phyloP scores from a whole-genome alignment of 2,113 vertebrate species.

The Catharus bicknelli region DNA sequence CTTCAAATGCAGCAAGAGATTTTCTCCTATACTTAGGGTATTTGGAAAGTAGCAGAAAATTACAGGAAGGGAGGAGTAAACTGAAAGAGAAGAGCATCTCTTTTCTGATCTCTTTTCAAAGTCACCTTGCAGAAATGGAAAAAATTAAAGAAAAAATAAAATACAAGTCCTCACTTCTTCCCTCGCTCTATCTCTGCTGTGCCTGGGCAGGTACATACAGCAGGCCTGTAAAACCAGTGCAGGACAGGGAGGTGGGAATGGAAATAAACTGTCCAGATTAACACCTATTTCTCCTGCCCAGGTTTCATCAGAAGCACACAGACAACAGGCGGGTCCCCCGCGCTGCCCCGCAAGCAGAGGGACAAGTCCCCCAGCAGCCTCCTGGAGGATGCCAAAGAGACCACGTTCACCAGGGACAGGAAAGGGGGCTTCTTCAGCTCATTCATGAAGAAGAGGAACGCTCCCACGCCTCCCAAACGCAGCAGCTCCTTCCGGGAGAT shows the following conservation, averaged over 20 bases:
- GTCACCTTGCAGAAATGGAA: not conserved
- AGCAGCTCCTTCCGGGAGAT: slow-evolving; percentile 97
- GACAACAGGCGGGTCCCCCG: slow-evolving; percentile 84
- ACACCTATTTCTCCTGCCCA: slow-evolving; percentile 46
- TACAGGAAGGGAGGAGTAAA: not conserved
- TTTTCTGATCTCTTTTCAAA: not conserved
- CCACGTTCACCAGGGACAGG: slow-evolving; percentile 93
- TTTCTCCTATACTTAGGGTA: not conserved
- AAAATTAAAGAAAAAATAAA: not conserved
- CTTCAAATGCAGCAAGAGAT: not conserved
- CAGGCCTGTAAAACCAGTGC: not conserved
- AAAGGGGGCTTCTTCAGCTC: slow-evolving; percentile 98
- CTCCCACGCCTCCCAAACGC: slow-evolving; percentile 92
- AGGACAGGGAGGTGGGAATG: not conserved
- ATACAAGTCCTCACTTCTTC: not conserved
- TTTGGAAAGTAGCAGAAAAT: not conserved
- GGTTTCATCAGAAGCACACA: slow-evolving; percentile 82
- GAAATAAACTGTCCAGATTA: not conserved
- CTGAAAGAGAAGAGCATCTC: not conserved
- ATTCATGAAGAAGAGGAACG: slow-evolving; percentile 96
- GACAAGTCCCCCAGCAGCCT: slow-evolving; percentile 94
- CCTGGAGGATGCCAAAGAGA: slow-evolving; percentile 90
- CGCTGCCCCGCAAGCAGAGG: slow-evolving; percentile 93
- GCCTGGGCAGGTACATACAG: not conserved
- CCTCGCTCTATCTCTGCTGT: not conserved